Evolutionary conservation across 2,888 invertebrate species (phyloP), one percentile per base, ranked within the genome.

Genomic region (Omphaloscelis lunosa): DNA sequence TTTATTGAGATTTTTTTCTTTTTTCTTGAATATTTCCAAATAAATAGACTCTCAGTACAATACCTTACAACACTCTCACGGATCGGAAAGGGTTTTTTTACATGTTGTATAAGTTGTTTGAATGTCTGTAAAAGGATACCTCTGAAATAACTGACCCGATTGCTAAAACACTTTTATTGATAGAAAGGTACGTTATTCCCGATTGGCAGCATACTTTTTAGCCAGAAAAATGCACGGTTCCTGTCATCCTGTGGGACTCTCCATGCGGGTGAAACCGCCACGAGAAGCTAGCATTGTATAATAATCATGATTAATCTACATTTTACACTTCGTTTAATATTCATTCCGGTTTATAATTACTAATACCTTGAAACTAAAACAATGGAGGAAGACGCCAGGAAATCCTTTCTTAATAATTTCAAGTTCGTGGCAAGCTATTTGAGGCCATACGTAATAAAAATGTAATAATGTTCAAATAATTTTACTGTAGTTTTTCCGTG

Each of bases 321-420:
- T 63, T 65, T 2, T 34, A n/a, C 45, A 48, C 34, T 41, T 39
- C 17, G 53, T 39, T 80, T 41, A 70, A 15, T 15, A 65, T 80
- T 58, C 12, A 62, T 80, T 75, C 70, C 80, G 70, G 70, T 51
- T 48, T 7, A 56, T 39, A 63, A 29, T 67, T 29, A 56, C 15
- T 2, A 45, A 65, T 29, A 73, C 73, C 80, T 84, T 84, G 84
- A 72, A 84, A 63, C 11, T 27, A 59, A 48, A 80, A 82, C 70
- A 75, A 59, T 39, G 7, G 39, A 71, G 78, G 74, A 84, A 83
- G 39, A 71, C 12, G 12, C 11, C 34, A 75, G 88, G 86, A 86
- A 65, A 87, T 87, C 71, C 86, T 75, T 74, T 73, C 39, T 34
- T 70, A 75, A 63, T 15, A 41, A 75, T 69, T 75, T 79, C 86